phyloP scores from a whole-genome alignment of 64 coral and sea anemone species.

The Porites australiensis region DNA sequence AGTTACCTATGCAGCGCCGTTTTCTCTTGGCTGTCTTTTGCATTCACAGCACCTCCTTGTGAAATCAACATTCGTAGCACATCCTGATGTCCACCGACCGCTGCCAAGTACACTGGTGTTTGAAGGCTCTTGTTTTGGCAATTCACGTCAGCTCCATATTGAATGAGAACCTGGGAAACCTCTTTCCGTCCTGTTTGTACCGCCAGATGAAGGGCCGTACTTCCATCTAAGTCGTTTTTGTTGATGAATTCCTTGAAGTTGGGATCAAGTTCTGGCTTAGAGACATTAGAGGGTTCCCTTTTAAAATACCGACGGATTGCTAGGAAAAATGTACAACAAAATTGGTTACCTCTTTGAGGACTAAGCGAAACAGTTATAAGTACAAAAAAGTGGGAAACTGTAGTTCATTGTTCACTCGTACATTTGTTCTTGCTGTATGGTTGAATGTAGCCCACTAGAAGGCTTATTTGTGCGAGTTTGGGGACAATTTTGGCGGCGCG shows the following conservation, averaged over 20 bases:
- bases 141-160: constrained; percentile 44
- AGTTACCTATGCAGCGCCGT: constrained; percentile 31
- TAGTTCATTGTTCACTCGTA: no score
- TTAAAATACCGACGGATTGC: constrained; percentile 42
- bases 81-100: constrained; percentile 44
- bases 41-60: constrained; percentile 18
- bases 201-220: constrained; percentile 32
- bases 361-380: neutral
- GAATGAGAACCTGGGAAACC: constrained; percentile 39
- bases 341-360: no score
- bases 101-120: constrained; percentile 59
- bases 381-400: neutral
- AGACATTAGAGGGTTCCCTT: neutral
- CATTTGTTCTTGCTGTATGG: no score
- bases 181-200: constrained; percentile 28
- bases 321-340: neutral
- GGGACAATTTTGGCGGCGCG: no score
- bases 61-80: constrained; percentile 53
- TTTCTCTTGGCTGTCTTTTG: constrained; percentile 36
- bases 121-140: constrained; percentile 29
- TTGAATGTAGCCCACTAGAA: no score
- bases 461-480: no score
- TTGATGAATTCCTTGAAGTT: constrained; percentile 33
- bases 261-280: constrained; percentile 9
- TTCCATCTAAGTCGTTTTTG: constrained; percentile 26